Conservation (phyloP, 2,797 vertebrate species). For the Neoniphon sammara region DNA sequence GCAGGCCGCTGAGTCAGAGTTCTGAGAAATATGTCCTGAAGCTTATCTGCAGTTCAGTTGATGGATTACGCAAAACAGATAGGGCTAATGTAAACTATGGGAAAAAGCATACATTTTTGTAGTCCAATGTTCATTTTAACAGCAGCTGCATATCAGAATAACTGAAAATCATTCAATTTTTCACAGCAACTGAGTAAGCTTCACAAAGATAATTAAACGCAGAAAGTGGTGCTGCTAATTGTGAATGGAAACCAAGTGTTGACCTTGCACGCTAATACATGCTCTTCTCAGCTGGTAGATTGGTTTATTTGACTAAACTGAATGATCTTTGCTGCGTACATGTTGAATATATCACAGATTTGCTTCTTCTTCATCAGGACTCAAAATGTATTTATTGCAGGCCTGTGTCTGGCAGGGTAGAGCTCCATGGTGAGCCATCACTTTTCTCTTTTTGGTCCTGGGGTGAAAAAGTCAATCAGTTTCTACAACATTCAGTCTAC, state of each 20-base stretch:
- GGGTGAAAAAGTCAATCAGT: no score
- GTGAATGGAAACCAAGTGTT: no score
- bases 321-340: slow-evolving; percentile 2
- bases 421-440: no score
- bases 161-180: background rate
- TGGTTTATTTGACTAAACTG: background rate
- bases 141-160: background rate
- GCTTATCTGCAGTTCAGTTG: slow-evolving; percentile 4
- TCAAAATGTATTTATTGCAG: no score
- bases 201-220: background rate
- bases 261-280: background rate
- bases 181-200: background rate
- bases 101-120: background rate
- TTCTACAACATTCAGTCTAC: no score
- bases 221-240: no score
- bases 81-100: background rate
- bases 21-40: slow-evolving; percentile 4
- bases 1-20: background rate
- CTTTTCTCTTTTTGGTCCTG: no score
- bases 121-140: no score
- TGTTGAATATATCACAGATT: background rate
- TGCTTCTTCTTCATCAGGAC: no score
- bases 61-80: slow-evolving; percentile 1
- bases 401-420: no score
- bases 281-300: background rate